Evolutionary conservation across 1,140 invertebrate genomes (phyloP).

Genomic region (Akabosia matsudoensis): DNA sequence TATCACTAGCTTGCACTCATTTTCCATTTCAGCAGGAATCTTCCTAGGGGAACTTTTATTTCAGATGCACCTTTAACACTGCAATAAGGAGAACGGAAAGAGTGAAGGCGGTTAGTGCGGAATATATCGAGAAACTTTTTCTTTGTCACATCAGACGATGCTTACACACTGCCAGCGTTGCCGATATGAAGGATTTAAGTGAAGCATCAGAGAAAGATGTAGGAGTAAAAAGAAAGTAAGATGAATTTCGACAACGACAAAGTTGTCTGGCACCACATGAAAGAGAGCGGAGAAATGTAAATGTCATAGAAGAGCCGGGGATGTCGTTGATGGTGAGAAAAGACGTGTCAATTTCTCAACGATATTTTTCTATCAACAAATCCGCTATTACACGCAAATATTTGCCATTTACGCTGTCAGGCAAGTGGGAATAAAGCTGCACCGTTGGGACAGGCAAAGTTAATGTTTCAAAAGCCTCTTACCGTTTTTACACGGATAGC

Average conservation of each 20-base stretch:
- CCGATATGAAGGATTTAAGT: background rate
- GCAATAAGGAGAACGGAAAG: background rate
- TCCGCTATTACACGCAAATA: no score
- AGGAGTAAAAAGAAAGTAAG: background rate
- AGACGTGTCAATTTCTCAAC: background rate
- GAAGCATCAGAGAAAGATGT: background rate
- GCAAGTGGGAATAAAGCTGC: no score
- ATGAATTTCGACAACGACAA: background rate
- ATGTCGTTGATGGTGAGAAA: background rate
- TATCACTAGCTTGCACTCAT: background rate
- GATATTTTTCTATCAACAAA: background rate
- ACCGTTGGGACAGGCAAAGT: no score
- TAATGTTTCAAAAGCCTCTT: no score
- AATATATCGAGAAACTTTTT: background rate
- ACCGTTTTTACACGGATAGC: no score
- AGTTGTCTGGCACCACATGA: background rate
- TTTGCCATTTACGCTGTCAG: no score
- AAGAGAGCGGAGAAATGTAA: background rate
- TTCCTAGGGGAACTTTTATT: no score
- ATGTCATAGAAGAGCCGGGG: background rate
- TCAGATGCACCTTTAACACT: no score
- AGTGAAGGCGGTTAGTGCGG: background rate
- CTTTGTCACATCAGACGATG: background rate
- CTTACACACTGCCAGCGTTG: background rate
- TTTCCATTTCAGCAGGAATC: background rate